Conservation (phyloP, 1,140 invertebrate species). For the Hypothenemus hampei region DNA sequence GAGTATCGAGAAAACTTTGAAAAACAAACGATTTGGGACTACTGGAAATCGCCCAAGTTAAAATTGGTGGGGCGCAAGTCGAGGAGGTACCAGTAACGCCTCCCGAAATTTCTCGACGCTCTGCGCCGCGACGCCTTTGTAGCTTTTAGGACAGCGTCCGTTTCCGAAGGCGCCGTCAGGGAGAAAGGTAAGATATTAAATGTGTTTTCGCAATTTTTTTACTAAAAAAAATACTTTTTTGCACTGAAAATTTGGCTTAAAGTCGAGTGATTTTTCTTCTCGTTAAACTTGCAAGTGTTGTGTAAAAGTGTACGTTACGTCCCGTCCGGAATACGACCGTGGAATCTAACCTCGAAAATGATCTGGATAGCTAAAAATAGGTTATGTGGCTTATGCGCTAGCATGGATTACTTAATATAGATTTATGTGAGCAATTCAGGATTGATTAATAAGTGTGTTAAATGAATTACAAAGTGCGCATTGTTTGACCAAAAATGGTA, state of each 20-base stretch:
- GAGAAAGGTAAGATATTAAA: slow-evolving; percentile 40
- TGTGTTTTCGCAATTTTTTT: slow-evolving; percentile 10
- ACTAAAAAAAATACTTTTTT: slow-evolving; percentile 1
- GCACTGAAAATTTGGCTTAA: too few species aligned
- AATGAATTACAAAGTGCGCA: too few species aligned
- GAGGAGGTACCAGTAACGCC: slow-evolving; percentile 27
- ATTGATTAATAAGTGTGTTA: too few species aligned
- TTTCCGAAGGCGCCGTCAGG: slow-evolving; percentile 43
- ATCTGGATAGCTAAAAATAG: slow-evolving; percentile 4
- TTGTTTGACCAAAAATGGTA: too few species aligned
- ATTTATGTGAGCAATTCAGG: not conserved
- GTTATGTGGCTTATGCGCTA: slow-evolving; percentile 4
- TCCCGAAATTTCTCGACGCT: slow-evolving; percentile 29
- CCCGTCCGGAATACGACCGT: too few species aligned
- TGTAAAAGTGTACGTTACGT: too few species aligned
- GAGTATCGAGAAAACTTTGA: too few species aligned
- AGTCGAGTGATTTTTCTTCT: too few species aligned
- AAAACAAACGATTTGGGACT: too few species aligned
- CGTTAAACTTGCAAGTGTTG: too few species aligned
- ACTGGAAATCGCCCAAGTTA: slow-evolving; percentile 23
- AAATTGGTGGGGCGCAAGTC: slow-evolving; percentile 28
- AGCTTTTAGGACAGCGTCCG: slow-evolving; percentile 44
- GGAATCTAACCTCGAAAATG: slow-evolving; percentile 16
- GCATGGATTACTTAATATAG: slow-evolving; percentile 4
- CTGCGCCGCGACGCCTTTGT: slow-evolving; percentile 43